Evolutionary conservation across 1,140 invertebrate genomes (phyloP).

Genomic region (Penaeus japonicus): DNA sequence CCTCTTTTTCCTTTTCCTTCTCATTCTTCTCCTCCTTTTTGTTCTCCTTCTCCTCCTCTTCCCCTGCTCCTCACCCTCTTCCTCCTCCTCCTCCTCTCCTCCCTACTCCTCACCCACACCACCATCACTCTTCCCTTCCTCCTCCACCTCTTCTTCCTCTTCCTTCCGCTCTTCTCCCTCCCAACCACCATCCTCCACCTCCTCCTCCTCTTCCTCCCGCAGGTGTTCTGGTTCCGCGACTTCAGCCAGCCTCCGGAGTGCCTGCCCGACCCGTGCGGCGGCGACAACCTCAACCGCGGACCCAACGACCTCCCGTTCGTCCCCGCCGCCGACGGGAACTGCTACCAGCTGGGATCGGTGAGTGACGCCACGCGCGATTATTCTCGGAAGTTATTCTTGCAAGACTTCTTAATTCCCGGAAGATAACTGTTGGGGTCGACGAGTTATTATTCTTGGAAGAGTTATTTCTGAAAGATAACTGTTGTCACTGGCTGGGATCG

Average conservation of each 20-base stretch:
- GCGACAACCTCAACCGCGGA: constrained; percentile 22
- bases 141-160: no score
- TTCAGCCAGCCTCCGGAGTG: constrained; percentile 35
- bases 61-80: neutral
- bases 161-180: no score
- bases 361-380: neutral
- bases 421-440: no score
- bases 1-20: no score
- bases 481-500: no score
- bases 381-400: no score
- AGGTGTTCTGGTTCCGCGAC: constrained; percentile 37
- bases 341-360: constrained; percentile 38
- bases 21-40: no score
- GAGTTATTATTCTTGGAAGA: no score
- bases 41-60: no score
- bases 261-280: constrained; percentile 34
- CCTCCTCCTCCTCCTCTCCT: neutral
- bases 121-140: neutral
- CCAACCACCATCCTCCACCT: neutral
- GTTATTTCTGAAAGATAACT: no score
- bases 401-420: no score
- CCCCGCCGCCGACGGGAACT: constrained; percentile 28
- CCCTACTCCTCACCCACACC: neutral
- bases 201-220: neutral
- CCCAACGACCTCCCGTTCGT: constrained; percentile 31